Evolutionary conservation across 2,888 invertebrate genomes (phyloP).

Genomic region (Pseudococcus jackbeardsleyi): DNA sequence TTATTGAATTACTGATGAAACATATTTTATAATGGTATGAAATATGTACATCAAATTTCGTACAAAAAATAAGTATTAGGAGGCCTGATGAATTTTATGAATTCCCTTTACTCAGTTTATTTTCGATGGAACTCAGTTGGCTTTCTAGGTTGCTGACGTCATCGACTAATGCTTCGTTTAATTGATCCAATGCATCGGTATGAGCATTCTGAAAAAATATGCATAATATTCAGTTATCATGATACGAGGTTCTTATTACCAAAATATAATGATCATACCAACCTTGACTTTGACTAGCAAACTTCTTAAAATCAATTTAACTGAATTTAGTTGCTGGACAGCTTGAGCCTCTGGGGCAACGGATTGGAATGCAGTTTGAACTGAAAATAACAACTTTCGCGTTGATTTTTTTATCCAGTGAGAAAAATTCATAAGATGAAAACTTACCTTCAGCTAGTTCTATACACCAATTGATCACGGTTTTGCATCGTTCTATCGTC

Average conservation of each 20-base stretch:
- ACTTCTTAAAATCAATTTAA: conserved; percentile 68
- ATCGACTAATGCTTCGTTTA: conserved; percentile 46
- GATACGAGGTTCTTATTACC: not conserved
- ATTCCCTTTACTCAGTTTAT: not conserved
- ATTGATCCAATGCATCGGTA: conserved; percentile 59
- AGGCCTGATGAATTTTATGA: not conserved
- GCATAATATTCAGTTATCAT: not conserved
- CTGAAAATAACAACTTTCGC: not conserved
- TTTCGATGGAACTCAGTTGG: not conserved
- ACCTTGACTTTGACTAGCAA: conserved; percentile 68
- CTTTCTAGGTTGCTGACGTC: conserved; percentile 24
- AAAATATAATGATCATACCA: not conserved
- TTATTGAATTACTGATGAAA: not conserved
- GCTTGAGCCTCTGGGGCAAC: conserved; percentile 17
- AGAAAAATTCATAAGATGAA: not conserved
- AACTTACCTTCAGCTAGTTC: conserved; percentile 67
- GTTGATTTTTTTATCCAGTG: not conserved
- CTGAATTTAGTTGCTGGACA: conserved; percentile 68
- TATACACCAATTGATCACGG: conserved; percentile 67
- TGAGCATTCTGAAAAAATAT: conserved; percentile 49
- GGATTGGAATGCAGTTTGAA: not conserved
- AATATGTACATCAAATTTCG: not conserved
- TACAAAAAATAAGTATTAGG: not conserved
- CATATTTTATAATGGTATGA: not conserved
- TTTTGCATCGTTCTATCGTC: conserved; percentile 68